Conservation (phyloP, 2,888 invertebrate genomes). For the Rhaphigaster nebulosa region DNA sequence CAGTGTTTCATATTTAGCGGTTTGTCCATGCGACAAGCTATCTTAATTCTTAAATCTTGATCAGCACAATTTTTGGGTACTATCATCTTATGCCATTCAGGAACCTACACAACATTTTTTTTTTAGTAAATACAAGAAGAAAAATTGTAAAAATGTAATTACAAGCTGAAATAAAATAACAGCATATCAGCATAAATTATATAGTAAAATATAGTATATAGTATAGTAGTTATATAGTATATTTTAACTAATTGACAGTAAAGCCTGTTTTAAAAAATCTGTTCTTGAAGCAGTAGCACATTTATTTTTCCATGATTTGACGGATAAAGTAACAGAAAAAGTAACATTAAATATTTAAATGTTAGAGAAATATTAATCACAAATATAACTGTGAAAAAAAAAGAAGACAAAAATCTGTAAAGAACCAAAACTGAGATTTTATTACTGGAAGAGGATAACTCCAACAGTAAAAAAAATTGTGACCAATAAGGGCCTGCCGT, state of each 20-base stretch:
- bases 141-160: background rate
- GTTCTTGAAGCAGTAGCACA: too few species aligned
- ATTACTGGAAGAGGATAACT: too few species aligned
- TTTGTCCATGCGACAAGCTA: conserved; percentile 98
- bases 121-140: background rate
- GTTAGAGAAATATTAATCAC: too few species aligned
- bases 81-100: conserved; percentile 99
- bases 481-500: too few species aligned
- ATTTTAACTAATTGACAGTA: background rate
- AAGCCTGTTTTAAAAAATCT: background rate
- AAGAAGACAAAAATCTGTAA: too few species aligned
- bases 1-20: conserved; percentile 99
- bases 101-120: conserved; percentile 74
- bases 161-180: background rate
- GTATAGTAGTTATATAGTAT: too few species aligned
- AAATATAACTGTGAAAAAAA: too few species aligned
- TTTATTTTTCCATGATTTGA: too few species aligned
- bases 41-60: conserved; percentile 96
- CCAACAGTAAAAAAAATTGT: too few species aligned
- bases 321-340: too few species aligned
- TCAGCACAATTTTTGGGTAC: conserved; percentile 95
- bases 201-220: background rate
- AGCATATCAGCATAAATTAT: background rate
- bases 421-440: too few species aligned
- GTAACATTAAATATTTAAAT: too few species aligned